A percentile compares a stretch with the other conserved stretches of the same genome.
Conservation (phyloP, 2,113 vertebrate species). For the Tragelaphus strepsiceros region DNA sequence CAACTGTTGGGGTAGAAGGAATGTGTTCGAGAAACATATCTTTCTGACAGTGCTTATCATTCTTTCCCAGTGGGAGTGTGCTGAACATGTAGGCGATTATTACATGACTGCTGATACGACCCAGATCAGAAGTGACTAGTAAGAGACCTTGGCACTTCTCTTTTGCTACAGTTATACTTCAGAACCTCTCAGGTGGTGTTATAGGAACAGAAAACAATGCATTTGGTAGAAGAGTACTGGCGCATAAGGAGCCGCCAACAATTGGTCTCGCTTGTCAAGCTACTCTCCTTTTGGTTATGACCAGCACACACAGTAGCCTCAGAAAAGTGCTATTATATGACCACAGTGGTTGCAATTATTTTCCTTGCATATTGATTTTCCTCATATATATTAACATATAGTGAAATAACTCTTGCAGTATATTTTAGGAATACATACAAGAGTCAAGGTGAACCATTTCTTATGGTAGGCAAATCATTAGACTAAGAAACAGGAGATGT, state of each 20-base stretch:
- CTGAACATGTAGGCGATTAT: constrained; percentile 40
- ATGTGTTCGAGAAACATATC: constrained; percentile 46
- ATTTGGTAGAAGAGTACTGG: background rate
- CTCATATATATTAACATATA: background rate
- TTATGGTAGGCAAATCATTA: background rate
- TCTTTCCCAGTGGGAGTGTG: constrained; percentile 39
- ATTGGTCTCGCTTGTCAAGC: background rate
- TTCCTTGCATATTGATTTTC: background rate
- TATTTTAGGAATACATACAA: background rate
- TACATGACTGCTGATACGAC: constrained; percentile 38
- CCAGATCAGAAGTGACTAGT: constrained; percentile 44
- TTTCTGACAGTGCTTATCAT: constrained; percentile 37
- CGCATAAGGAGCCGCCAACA: background rate
- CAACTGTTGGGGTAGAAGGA: constrained; percentile 37
- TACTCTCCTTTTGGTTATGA: background rate
- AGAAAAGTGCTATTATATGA: background rate
- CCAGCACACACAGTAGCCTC: background rate
- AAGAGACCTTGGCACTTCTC: constrained; percentile 38
- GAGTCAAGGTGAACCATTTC: background rate
- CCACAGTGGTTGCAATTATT: background rate
- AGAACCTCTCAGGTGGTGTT: background rate
- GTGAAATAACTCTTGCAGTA: background rate
- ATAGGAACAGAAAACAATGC: background rate
- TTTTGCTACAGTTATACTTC: constrained; percentile 34
- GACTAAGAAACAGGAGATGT: background rate